These are phyloP conservation scores for Albula goreensis DNA, from an alignment of 2,113 vertebrate species.

Conservation along the genomic window DNA sequence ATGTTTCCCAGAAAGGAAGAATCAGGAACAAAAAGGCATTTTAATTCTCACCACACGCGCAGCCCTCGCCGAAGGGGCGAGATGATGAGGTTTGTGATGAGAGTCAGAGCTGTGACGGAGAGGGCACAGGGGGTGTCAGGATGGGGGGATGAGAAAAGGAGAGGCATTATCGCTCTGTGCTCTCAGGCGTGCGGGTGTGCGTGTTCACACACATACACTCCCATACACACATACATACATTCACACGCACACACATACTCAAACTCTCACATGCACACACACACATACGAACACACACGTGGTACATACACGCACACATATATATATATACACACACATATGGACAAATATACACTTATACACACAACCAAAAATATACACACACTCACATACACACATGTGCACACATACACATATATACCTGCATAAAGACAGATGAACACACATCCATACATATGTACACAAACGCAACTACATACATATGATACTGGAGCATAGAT, in stretches of 20 bases:
- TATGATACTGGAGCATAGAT: background rate
- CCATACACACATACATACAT: background rate
- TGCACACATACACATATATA: background rate
- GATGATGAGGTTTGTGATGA: conserved; percentile 75
- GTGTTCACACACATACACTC: background rate
- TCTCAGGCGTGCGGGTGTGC: conserved; percentile 31
- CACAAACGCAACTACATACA: background rate
- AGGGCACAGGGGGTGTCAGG: conserved; percentile 70
- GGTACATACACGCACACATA: background rate
- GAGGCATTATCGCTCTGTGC: conserved; percentile 55
- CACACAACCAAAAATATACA: background rate
- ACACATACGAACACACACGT: background rate
- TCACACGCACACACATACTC: background rate
- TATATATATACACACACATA: background rate
- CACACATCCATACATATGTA: background rate
- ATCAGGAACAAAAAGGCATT: conserved; percentile 44
- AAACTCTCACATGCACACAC: background rate
- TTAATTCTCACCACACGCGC: conserved; percentile 69
- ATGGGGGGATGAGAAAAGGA: conserved; percentile 68
- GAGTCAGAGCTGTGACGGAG: conserved; percentile 71
- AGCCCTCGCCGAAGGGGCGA: conserved; percentile 62
- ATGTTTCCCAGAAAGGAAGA: background rate
- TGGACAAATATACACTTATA: background rate
- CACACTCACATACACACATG: background rate
- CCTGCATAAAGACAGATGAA: background rate